These are phyloP conservation scores for Metallyticus violacea DNA, from an alignment of 2,888 invertebrate genomes.

Conservation along the genomic window DNA sequence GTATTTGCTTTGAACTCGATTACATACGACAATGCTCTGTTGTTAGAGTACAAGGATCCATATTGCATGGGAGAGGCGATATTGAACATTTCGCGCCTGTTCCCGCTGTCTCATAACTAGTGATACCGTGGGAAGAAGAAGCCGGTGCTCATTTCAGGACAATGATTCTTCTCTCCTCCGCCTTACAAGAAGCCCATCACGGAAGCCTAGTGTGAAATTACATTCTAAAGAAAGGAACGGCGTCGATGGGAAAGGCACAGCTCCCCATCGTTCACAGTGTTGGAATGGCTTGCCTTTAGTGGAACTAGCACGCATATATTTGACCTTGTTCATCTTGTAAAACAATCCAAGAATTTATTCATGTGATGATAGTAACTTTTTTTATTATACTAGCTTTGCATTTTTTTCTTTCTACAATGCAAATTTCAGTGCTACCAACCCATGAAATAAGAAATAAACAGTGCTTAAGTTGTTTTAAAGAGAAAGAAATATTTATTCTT, in stretches of 20 bases:
- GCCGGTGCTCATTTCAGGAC: not conserved
- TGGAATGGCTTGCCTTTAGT: not conserved
- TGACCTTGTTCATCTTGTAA: not conserved
- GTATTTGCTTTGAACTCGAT: not conserved
- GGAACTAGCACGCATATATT: not conserved
- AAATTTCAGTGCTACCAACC: too few species aligned
- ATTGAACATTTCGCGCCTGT: not conserved
- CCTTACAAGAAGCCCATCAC: not conserved
- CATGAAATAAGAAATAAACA: too few species aligned
- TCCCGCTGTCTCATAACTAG: too few species aligned
- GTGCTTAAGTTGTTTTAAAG: too few species aligned
- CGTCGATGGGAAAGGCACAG: not conserved
- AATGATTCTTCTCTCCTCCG: not conserved
- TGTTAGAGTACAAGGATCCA: not conserved
- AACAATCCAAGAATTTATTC: not conserved
- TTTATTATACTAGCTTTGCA: too few species aligned
- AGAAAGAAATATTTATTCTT: too few species aligned
- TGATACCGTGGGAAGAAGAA: too few species aligned
- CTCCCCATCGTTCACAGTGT: not conserved
- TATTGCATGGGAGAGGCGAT: not conserved
- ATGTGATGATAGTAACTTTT: too few species aligned
- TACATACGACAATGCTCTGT: not conserved
- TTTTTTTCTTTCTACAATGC: too few species aligned
- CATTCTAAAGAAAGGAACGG: not conserved
- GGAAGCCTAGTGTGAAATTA: slow-evolving; percentile 7